phyloP scores from a whole-genome alignment of 1,140 invertebrate genomes.

The Drosophila pruinosa region DNA sequence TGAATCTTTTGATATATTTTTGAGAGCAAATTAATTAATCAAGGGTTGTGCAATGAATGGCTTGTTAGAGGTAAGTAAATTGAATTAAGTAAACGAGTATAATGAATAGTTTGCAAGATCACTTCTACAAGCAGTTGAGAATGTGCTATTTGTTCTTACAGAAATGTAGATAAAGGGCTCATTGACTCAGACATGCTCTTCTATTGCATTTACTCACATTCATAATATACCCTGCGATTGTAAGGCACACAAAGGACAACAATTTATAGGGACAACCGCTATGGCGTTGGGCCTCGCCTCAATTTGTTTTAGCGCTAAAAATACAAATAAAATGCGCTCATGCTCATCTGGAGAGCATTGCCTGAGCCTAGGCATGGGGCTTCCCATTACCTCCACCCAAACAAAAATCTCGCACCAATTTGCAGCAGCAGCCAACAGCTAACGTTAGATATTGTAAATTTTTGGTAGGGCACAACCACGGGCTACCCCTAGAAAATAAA shows the following conservation, averaged over 20 bases:
- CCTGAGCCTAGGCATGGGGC: background rate
- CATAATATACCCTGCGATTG: background rate
- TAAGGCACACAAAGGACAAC: slow-evolving; percentile 14
- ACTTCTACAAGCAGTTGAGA: too few relatives aligned
- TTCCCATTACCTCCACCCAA: slow-evolving; percentile 11
- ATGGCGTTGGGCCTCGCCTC: slow-evolving; percentile 51
- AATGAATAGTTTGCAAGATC: too few relatives aligned
- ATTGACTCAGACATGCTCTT: too few relatives aligned
- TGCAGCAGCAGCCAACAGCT: slow-evolving; percentile 75
- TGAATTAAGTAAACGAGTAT: too few relatives aligned
- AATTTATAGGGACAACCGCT: slow-evolving; percentile 25
- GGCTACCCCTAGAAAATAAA: background rate
- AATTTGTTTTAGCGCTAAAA: slow-evolving; percentile 80
- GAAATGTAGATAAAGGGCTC: too few relatives aligned
- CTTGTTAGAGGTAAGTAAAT: background rate
- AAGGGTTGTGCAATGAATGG: background rate
- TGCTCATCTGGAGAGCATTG: background rate
- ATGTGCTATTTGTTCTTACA: too few relatives aligned
- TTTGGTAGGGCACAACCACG: slow-evolving; percentile 26
- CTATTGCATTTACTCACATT: background rate
- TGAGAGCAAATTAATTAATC: background rate
- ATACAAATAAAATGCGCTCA: slow-evolving; percentile 70
- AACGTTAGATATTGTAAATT: slow-evolving; percentile 70
- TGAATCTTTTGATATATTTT: background rate
- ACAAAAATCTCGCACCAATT: slow-evolving; percentile 61